Evolutionary conservation across 37 sponge, comb jelly and placozoan species (phyloP).

Genomic region (Chondrilla cf. caribensis): DNA sequence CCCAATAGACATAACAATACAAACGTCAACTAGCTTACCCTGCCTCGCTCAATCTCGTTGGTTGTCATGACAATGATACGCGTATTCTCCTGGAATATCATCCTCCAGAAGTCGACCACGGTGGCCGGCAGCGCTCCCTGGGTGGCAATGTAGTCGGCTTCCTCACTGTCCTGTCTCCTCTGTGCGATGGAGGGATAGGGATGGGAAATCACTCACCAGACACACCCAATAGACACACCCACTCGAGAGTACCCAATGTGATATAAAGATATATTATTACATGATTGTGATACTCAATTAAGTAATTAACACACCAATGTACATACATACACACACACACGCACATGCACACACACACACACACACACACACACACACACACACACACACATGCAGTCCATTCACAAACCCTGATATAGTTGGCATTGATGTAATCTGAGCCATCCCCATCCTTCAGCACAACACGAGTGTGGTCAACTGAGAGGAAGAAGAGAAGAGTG

Average conservation of each 20-base stretch:
- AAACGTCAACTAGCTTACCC: slow-evolving; percentile 43
- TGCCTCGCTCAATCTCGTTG: slow-evolving; percentile 46
- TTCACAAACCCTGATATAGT: slow-evolving; percentile 23
- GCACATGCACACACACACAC: too few species aligned
- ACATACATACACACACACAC: too few species aligned
- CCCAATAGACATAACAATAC: too few species aligned
- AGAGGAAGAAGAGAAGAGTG: not conserved
- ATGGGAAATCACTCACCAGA: too few species aligned
- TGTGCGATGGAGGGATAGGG: not conserved
- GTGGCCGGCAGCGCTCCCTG: slow-evolving; percentile 76
- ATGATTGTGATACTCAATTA: too few species aligned
- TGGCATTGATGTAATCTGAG: slow-evolving; percentile 53
- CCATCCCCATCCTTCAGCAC: slow-evolving; percentile 62
- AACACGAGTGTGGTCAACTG: slow-evolving; percentile 92
- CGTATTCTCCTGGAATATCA: slow-evolving; percentile 47
- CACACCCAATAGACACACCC: too few species aligned
- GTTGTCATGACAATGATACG: slow-evolving; percentile 58
- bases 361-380: slow-evolving; percentile 5
- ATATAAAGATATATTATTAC: too few species aligned
- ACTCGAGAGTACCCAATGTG: too few species aligned
- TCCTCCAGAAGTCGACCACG: slow-evolving; percentile 51
- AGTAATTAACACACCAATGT: too few species aligned
- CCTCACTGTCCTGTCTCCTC: not conserved
- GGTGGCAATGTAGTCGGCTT: slow-evolving; percentile 76
- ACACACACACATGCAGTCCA: not conserved